Conservation (phyloP, 1,140 invertebrate genomes). For the Drosophila bocqueti region DNA sequence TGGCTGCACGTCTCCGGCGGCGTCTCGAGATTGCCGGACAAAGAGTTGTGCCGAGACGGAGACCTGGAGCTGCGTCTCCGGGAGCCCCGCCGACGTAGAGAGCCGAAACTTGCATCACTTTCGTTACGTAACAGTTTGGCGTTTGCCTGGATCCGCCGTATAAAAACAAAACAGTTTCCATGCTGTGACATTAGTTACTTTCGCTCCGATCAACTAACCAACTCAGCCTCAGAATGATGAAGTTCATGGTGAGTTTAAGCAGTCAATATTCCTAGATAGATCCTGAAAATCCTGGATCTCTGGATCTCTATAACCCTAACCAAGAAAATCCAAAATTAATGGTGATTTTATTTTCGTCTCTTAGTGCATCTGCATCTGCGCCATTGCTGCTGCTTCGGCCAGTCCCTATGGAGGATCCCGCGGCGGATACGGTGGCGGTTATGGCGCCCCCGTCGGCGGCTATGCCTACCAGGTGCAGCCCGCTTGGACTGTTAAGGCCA, state of each 20-base stretch:
- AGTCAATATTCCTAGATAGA: background rate
- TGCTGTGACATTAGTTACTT: slow-evolving; percentile 71
- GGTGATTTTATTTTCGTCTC: background rate
- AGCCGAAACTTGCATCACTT: slow-evolving; percentile 73
- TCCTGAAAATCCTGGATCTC: background rate
- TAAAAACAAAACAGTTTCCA: slow-evolving; percentile 64
- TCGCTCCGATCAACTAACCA: slow-evolving; percentile 56
- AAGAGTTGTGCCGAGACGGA: slow-evolving; percentile 16
- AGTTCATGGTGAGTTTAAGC: slow-evolving; percentile 68
- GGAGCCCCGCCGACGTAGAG: slow-evolving; percentile 20
- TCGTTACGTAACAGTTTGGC: slow-evolving; percentile 66
- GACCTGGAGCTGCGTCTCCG: slow-evolving; percentile 50
- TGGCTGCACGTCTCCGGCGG: slow-evolving; percentile 50
- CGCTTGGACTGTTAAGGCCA: slow-evolving; percentile 66
- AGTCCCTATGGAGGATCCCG: slow-evolving; percentile 37
- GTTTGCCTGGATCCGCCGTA: slow-evolving; percentile 69
- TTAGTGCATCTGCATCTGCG: slow-evolving; percentile 69
- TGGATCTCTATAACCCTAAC: background rate
- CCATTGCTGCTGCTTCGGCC: slow-evolving; percentile 66
- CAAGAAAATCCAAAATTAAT: slow-evolving; percentile 8
- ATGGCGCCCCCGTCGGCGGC: slow-evolving; percentile 42
- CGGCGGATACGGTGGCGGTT: slow-evolving; percentile 29
- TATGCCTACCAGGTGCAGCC: slow-evolving; percentile 74
- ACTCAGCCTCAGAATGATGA: slow-evolving; percentile 68
- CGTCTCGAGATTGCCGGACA: slow-evolving; percentile 71